Conservation (phyloP, 2,888 invertebrate genomes). For the Nasonia oneida region DNA sequence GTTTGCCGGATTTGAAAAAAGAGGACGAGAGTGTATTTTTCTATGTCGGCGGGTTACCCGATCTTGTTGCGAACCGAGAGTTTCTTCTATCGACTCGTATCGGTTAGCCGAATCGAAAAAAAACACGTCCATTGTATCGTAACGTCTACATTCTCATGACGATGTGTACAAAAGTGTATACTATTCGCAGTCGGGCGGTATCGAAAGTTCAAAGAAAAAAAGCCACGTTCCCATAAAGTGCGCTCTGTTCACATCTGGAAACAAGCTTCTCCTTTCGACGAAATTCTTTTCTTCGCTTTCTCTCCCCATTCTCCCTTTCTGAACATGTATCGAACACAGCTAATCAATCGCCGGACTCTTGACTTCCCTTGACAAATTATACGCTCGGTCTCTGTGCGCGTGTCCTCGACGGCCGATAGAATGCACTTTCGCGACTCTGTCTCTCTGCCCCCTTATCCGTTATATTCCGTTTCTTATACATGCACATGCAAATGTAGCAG, state of each 20-base stretch:
- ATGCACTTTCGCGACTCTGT: constrained; percentile 33
- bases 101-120: not conserved
- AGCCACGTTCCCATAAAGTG: constrained; percentile 28
- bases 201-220: constrained; percentile 40
- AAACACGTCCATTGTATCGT: not conserved
- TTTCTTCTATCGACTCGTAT: not conserved
- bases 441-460: not conserved
- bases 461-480: not conserved
- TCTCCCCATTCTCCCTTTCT: constrained; percentile 5
- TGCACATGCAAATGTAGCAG: constrained; percentile 1
- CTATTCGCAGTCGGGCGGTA: constrained; percentile 4
- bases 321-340: constrained; percentile 28
- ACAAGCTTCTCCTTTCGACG: constrained; percentile 36
- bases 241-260: constrained; percentile 14
- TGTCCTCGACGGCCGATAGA: constrained; percentile 27
- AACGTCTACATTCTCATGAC: not conserved
- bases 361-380: constrained; percentile 47
- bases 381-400: not conserved
- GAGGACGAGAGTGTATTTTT: constrained; percentile 28
- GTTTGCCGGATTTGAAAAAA: constrained; percentile 26
- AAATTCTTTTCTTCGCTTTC: constrained; percentile 16
- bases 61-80: constrained; percentile 26
- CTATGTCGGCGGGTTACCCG: constrained; percentile 56
- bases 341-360: constrained; percentile 54
- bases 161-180: no score